Evolutionary conservation across 2,113 vertebrate species (phyloP).

Genomic region (Heterochromis multidens): DNA sequence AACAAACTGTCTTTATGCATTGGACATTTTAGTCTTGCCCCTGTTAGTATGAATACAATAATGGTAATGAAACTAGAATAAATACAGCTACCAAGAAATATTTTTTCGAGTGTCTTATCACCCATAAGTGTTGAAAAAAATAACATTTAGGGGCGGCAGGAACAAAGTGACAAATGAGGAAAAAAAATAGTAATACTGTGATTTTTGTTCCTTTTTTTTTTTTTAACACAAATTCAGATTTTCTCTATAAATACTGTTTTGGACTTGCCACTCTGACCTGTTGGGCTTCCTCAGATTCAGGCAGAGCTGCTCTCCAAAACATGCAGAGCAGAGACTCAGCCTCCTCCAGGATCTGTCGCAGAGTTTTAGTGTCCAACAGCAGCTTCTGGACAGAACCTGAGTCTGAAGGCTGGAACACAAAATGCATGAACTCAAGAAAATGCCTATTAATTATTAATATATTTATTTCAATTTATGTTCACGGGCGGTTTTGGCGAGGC

Average conservation of each 20-base stretch:
- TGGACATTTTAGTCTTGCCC: background rate
- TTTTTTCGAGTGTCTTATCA: background rate
- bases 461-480: background rate
- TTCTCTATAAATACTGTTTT: background rate
- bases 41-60: too few relatives aligned
- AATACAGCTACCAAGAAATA: background rate
- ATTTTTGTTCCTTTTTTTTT: background rate
- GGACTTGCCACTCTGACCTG: constrained; percentile 54
- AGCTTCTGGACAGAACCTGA: constrained; percentile 55
- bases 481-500: background rate
- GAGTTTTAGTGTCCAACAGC: constrained; percentile 62
- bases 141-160: background rate
- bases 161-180: background rate
- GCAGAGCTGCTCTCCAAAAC: constrained; percentile 81
- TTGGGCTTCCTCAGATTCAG: constrained; percentile 11
- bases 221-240: background rate
- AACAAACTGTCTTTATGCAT: background rate
- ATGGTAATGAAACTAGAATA: too few relatives aligned
- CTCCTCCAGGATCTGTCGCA: constrained; percentile 79
- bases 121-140: background rate
- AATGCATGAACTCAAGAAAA: background rate
- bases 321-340: constrained; percentile 73
- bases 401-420: constrained; percentile 58
- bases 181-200: background rate
- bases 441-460: background rate